Conservation (phyloP, 2,113 vertebrate species). For the Motacilla alba region DNA sequence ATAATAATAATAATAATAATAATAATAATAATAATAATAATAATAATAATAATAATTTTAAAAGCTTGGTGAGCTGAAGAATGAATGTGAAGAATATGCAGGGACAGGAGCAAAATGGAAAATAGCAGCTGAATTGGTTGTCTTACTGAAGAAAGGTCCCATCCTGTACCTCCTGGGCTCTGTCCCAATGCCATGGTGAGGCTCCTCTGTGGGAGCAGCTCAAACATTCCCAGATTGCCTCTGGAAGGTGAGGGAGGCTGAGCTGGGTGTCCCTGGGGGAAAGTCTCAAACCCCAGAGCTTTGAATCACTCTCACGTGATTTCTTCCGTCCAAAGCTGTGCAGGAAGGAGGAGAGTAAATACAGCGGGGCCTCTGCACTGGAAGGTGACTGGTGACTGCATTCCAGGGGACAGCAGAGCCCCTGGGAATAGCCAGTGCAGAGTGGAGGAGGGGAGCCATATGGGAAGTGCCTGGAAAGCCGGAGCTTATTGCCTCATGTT, state of each 20-base stretch:
- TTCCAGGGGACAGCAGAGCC: neutral
- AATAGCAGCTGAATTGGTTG: neutral
- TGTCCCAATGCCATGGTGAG: accelerated
- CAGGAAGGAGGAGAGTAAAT: neutral
- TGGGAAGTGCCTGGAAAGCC: neutral
- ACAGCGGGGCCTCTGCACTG: accelerated
- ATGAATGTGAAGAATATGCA: neutral
- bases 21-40: neutral
- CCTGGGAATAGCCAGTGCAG: neutral
- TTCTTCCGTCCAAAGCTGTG: neutral
- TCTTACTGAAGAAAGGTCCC: neutral
- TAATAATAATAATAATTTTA: neutral
- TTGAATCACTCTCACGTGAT: neutral
- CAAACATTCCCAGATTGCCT: neutral
- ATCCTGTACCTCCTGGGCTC: neutral
- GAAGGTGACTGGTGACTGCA: neutral
- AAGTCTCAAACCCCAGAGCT: neutral
- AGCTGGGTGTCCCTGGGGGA: too few relatives aligned
- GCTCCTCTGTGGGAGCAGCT: neutral
- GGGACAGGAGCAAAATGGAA: neutral
- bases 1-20: neutral
- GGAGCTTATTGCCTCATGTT: accelerated
- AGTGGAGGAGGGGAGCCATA: neutral
- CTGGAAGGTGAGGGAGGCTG: neutral
- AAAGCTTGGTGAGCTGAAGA: neutral